These are phyloP conservation scores for Diploptera punctata DNA, from an alignment of 2,888 invertebrate species.

Conservation along the genomic window DNA sequence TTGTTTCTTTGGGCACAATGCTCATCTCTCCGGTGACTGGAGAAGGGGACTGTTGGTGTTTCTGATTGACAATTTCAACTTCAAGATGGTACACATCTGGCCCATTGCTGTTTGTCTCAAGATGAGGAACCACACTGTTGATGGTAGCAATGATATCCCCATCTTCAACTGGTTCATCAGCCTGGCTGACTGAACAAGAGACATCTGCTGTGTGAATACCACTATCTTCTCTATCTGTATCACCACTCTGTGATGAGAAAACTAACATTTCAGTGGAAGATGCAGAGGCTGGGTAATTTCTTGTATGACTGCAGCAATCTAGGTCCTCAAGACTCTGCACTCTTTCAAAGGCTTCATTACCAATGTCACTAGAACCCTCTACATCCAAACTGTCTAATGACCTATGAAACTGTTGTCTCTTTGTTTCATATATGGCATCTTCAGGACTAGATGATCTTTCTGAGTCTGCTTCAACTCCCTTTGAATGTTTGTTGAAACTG, in stretches of 20 bases:
- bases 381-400: constrained; percentile 70
- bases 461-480: constrained; percentile 47
- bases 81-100: constrained; percentile 13
- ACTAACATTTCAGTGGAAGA: constrained; percentile 65
- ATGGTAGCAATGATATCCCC: constrained; percentile 47
- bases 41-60: neutral
- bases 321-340: constrained; percentile 69
- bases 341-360: constrained; percentile 63
- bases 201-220: constrained; percentile 82
- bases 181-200: constrained; percentile 74
- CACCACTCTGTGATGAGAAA: constrained; percentile 59
- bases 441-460: constrained; percentile 62
- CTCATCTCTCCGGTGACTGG: neutral
- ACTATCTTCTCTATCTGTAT: constrained; percentile 78
- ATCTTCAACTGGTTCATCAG: constrained; percentile 71
- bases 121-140: constrained; percentile 29
- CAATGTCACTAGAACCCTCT: constrained; percentile 55
- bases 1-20: neutral
- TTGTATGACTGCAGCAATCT: constrained; percentile 55
- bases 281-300: constrained; percentile 61
- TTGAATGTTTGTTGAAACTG: neutral
- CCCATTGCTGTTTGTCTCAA: constrained; percentile 21
- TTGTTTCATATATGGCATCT: constrained; percentile 55
- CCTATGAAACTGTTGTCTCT: constrained; percentile 60
- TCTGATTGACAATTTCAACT: constrained; percentile 17